Evolutionary conservation across 2,113 vertebrate species (phyloP), one percentile per base, ranked within the genome.

Genomic region (Noturus placidus): DNA sequence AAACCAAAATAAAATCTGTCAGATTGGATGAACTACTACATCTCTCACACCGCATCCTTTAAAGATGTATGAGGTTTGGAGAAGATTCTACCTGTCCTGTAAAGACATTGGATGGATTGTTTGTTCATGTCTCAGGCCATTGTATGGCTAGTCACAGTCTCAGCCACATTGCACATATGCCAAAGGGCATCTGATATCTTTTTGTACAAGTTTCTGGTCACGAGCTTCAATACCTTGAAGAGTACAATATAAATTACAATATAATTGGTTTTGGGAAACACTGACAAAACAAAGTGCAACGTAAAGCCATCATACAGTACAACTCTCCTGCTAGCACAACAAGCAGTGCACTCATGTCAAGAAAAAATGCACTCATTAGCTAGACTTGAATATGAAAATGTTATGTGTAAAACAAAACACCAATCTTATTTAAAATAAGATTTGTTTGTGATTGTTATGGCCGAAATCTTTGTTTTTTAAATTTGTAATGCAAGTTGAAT

Each of bases 1-100:
- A 83, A 77, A 87, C 91, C 83, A 81, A 90, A 92, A 92, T 92
- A 92, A 89, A 94, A 92, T 91, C 93, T 93, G 94, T 93, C 94
- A 91, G 86, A 92, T 91, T 91, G 92, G 92, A 95, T 95, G 91
- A 93, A 93, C 77, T 83, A 86, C 91, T 92, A 93, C 93, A 94
- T 94, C 91, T 89, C 89, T 94, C 93, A 94, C 84, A 83, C 89
- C 35, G 69, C 90, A 63, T 91, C 87, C 89, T 59, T 38, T 88
- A 35, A 63, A 78, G 14, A 89, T 38, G 57, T 86, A 86, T 86
- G 80, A 86, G 69, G 50, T 86, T 63, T 50, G 81, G 38, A 77
- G 38, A 82, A 81, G 74, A 38, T 74, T 61, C 57, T 80, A 83
- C 77, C 76, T 87, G 76, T 46, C 46, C 52, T 54, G 22, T 35